A percentile compares a stretch with the other conserved stretches of the same genome.
These are phyloP conservation scores for Hoplodrina blanda DNA, from an alignment of 2,888 invertebrate genomes.

Conservation along the genomic window DNA sequence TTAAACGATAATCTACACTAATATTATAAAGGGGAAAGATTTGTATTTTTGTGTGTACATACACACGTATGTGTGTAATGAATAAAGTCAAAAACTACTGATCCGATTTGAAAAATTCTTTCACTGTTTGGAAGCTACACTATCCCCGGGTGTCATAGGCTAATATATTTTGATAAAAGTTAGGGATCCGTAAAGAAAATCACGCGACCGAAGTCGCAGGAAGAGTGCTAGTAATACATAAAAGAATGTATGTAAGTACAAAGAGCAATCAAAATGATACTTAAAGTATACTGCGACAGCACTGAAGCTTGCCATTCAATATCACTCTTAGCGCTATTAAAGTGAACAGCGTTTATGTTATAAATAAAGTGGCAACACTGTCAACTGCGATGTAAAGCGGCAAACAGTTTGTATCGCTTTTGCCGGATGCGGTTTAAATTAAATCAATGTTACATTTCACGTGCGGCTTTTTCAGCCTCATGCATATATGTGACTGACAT, in stretches of 20 bases:
- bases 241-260: background rate
- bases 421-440: slow-evolving; percentile 45
- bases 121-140: too few relatives aligned
- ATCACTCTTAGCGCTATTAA: slow-evolving; percentile 17
- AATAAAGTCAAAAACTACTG: too few relatives aligned
- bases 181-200: too few relatives aligned
- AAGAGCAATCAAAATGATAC: background rate
- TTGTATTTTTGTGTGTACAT: too few relatives aligned
- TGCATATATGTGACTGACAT: slow-evolving; percentile 22
- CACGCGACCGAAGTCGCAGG: too few relatives aligned
- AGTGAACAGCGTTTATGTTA: slow-evolving; percentile 31
- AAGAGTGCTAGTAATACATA: too few relatives aligned
- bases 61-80: too few relatives aligned
- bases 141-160: too few relatives aligned
- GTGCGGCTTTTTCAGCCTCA: slow-evolving; percentile 37
- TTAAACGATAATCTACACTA: background rate
- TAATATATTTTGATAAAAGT: too few relatives aligned
- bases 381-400: slow-evolving; percentile 24
- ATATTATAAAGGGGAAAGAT: too few relatives aligned
- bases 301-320: slow-evolving; percentile 20
- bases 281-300: slow-evolving; percentile 4
- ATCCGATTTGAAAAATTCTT: too few relatives aligned
- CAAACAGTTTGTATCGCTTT: slow-evolving; percentile 37
- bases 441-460: slow-evolving; percentile 52
- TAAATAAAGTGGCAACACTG: slow-evolving; percentile 47